phyloP scores from a whole-genome alignment of 2,113 vertebrate species.

The Nestor notabilis region DNA sequence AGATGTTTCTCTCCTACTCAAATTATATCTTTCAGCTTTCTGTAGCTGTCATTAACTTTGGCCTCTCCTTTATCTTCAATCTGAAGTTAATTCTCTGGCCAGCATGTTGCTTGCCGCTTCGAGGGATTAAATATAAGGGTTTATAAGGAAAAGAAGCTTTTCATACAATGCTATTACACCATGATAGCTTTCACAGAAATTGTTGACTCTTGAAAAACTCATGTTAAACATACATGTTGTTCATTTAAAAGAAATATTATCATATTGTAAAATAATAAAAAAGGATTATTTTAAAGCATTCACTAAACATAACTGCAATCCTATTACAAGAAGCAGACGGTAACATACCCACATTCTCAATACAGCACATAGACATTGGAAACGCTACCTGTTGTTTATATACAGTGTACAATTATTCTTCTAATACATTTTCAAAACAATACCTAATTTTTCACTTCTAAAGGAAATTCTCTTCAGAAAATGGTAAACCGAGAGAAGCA shows the following conservation, averaged over 20 bases:
- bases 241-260: conserved; percentile 76
- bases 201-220: conserved; percentile 69
- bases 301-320: conserved; percentile 23
- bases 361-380: not conserved
- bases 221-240: conserved; percentile 65
- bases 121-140: conserved; percentile 82
- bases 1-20: conserved; percentile 54
- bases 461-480: not conserved
- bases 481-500: not conserved
- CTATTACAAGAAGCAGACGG: conserved; percentile 4
- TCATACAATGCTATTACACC: conserved; percentile 79
- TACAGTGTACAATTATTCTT: not conserved
- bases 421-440: not conserved
- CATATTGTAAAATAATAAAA: conserved; percentile 64
- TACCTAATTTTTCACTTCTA: not conserved
- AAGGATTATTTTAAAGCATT: conserved; percentile 57
- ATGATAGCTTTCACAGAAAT: conserved; percentile 81
- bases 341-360: not conserved
- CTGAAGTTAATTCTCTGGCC: conserved; percentile 82
- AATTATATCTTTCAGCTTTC: conserved; percentile 69
- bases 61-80: conserved; percentile 77
- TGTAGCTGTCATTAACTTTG: conserved; percentile 78
- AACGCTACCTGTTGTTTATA: not conserved
- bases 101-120: conserved; percentile 75
- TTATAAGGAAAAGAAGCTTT: conserved; percentile 86